These are phyloP conservation scores for Branchellion lobata DNA, from an alignment of 2,888 invertebrate genomes.

Conservation along the genomic window DNA sequence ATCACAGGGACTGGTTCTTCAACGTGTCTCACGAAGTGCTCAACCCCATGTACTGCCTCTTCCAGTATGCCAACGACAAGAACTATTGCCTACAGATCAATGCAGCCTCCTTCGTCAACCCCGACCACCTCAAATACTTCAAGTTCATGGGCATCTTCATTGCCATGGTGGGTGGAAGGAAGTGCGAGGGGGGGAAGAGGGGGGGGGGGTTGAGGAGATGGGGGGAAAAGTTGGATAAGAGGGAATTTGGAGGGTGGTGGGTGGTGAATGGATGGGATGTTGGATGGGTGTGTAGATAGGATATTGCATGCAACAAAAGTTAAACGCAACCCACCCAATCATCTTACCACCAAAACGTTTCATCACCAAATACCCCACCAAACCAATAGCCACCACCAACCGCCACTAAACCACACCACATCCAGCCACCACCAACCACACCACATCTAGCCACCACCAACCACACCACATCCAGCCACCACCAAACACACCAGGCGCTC, in stretches of 20 bases:
- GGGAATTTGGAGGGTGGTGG: not conserved
- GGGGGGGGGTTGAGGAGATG: too few relatives aligned
- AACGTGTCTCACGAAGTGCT: slow-evolving; percentile 94
- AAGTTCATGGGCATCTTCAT: slow-evolving; percentile 98
- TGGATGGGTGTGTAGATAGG: not conserved
- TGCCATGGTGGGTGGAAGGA: slow-evolving; percentile 66
- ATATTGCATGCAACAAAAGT: too few relatives aligned
- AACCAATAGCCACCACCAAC: too few relatives aligned
- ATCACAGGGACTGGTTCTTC: slow-evolving; percentile 66
- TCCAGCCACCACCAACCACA: not conserved
- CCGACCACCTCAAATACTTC: slow-evolving; percentile 97
- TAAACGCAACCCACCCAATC: too few relatives aligned
- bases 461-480: too few relatives aligned
- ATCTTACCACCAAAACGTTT: too few relatives aligned
- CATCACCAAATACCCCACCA: too few relatives aligned
- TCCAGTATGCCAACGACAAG: slow-evolving; percentile 98
- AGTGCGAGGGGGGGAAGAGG: too few relatives aligned
- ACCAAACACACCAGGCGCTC: slow-evolving; percentile 70
- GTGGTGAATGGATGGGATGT: too few relatives aligned
- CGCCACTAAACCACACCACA: not conserved
- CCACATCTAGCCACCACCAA: too few relatives aligned
- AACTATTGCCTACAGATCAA: slow-evolving; percentile 99
- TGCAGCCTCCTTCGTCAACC: slow-evolving; percentile 98
- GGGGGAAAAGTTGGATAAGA: not conserved
- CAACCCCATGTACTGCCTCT: slow-evolving; percentile 99